Percentiles rank a stretch among this genome's conserved stretches.
Conservation (phyloP, 2,888 invertebrate species). For the Helobdella robusta region DNA sequence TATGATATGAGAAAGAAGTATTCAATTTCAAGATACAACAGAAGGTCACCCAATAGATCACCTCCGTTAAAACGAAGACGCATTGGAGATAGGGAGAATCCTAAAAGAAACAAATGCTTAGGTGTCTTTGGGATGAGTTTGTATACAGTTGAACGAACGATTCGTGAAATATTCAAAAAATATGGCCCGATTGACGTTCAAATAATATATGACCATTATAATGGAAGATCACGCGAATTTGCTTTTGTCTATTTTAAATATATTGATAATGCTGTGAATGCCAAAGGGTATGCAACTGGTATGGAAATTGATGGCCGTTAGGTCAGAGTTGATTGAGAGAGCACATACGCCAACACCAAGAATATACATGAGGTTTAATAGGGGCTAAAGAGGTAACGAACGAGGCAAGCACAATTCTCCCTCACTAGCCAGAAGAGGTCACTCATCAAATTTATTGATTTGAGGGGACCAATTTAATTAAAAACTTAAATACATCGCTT, state of each 20-base stretch:
- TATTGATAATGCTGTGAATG: slow-evolving; percentile 73
- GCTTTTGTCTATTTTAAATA: slow-evolving; percentile 87
- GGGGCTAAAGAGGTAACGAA: background rate
- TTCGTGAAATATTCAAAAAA: slow-evolving; percentile 81
- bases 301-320: slow-evolving; percentile 86
- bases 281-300: slow-evolving; percentile 84
- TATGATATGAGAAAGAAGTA: background rate
- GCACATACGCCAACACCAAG: slow-evolving; percentile 96
- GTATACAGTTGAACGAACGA: slow-evolving; percentile 80
- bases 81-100: slow-evolving; percentile 68
- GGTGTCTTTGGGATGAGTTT: slow-evolving; percentile 90
- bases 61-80: slow-evolving; percentile 72
- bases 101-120: slow-evolving; percentile 75
- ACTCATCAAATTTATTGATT: no score
- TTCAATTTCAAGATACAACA: slow-evolving; percentile 24
- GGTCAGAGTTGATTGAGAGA: slow-evolving; percentile 86
- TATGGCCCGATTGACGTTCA: slow-evolving; percentile 85
- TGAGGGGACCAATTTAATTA: no score
- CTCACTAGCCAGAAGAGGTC: slow-evolving; percentile 4
- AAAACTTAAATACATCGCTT: no score
- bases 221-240: slow-evolving; percentile 86
- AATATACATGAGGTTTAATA: slow-evolving; percentile 77
- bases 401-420: slow-evolving; percentile 14
- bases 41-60: slow-evolving; percentile 63
- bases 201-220: slow-evolving; percentile 78